A percentile compares a stretch with the other conserved stretches of the same genome.
Conservation (phyloP, 2,113 vertebrate species). For the Pao palembangensis region DNA sequence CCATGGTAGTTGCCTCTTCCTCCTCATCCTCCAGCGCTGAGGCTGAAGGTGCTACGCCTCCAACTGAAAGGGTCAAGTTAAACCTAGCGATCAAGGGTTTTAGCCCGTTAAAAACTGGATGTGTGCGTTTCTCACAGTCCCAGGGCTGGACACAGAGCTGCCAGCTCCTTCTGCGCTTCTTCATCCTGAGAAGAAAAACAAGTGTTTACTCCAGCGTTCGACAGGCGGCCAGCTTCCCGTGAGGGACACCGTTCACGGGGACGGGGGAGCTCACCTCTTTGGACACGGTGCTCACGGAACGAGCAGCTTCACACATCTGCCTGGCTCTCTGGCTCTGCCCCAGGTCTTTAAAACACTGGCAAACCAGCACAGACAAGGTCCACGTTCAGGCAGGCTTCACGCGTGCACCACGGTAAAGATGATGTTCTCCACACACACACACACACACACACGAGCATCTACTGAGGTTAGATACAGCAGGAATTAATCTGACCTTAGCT, state of each 20-base stretch:
- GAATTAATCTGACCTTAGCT: constrained; percentile 82
- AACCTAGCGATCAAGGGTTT: no score
- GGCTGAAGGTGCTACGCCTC: no score
- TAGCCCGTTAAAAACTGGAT: no score
- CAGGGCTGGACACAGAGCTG: constrained; percentile 74
- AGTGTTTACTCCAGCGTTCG: not conserved
- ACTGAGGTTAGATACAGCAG: no score
- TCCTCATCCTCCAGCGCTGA: no score
- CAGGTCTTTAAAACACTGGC: constrained; percentile 88
- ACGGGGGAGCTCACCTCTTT: no score
- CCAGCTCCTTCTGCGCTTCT: constrained; percentile 85
- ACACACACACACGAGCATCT: no score
- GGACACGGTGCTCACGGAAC: constrained; percentile 71
- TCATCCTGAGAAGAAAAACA: constrained; percentile 78
- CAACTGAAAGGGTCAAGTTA: no score
- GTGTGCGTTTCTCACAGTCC: constrained; percentile 57
- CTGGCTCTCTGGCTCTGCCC: constrained; percentile 75
- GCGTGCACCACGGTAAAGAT: no score
- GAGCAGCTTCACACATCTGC: constrained; percentile 83
- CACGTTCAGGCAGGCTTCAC: not conserved
- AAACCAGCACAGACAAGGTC: not conserved
- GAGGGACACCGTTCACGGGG: no score
- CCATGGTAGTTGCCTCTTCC: no score
- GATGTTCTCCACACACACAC: not conserved
- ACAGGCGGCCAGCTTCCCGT: not conserved